Base-by-base conservation (phyloP, 1,140 invertebrate genomes). In the Aphidius ervi region DNA sequence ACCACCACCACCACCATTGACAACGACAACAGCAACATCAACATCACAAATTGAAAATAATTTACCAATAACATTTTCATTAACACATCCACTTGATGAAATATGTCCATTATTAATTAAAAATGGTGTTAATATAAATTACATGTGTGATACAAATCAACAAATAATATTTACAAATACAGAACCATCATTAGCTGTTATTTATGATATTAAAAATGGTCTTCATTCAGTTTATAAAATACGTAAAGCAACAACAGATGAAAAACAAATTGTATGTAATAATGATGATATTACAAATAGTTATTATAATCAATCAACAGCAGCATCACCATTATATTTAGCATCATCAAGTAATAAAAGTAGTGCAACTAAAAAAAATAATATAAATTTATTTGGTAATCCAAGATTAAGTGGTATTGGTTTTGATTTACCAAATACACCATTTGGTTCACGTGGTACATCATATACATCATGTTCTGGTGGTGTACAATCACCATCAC, bases 1-100 rank as follows among this genome's bases (percentile, higher is more conserved):
- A 41, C 54, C 65, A 10, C 23, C 23, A 31, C 23, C 23, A 31
- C 23, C 23, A 31, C 1, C n/a, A n/a, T n/a, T n/a, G n/a, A 1
- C 23, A 23, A 3, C 23, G 3, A 3, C 23, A 31, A 4, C 23
- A 31, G 23, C 23, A 31, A 31, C 4, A 31, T 31, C 23, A 31
- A 50, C 65, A 41, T 54, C 59, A 8, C 64, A 66, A 46, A 66
- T 64, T 31, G 70, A 79, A 16, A 63, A 60, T 8, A 68, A 69
- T 65, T 67, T 76, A 53, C 72, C 71, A 48, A 69, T 73, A 10
- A 69, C 75, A 48, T 96, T 92, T 78, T 93, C 92, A 41, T 77
- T 96, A 65, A 82, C 88, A 23, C 92, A 96, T 83, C 93, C 93
- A 2, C 78, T 96, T 41, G 90, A 95, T 79, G 94, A 96, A 80